phyloP scores from a whole-genome alignment of 2,888 invertebrate species.

The Mechanitis messenoides region DNA sequence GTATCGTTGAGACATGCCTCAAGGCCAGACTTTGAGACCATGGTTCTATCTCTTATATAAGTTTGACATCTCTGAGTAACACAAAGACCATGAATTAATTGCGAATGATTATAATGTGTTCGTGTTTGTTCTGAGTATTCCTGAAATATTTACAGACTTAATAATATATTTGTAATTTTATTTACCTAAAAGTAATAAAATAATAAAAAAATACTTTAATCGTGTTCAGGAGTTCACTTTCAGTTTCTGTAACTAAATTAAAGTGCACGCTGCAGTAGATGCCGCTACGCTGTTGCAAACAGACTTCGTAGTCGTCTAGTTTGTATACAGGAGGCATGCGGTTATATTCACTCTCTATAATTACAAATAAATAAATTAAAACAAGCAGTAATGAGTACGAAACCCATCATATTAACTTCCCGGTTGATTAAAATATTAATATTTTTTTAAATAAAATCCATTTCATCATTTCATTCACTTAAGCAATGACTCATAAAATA shows the following conservation, averaged over 20 bases:
- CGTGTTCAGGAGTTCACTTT: conserved; percentile 31
- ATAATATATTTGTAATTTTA: conserved; percentile 21
- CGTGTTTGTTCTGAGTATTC: conserved; percentile 48
- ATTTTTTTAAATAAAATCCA: not conserved
- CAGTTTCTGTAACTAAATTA: conserved; percentile 33
- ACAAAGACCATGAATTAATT: conserved; percentile 57
- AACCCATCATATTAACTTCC: too few species aligned
- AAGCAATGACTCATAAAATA: too few species aligned
- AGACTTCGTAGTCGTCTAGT: conserved; percentile 36
- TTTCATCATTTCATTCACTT: too few species aligned
- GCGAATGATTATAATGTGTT: conserved; percentile 60
- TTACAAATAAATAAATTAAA: not conserved
- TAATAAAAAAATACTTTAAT: conserved; percentile 31
- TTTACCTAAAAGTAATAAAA: conserved; percentile 3
- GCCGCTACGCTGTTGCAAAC: conserved; percentile 28
- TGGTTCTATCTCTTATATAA: conserved; percentile 23
- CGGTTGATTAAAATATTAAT: not conserved
- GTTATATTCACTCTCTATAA: conserved; percentile 34
- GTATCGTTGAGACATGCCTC: conserved; percentile 54
- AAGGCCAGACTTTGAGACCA: conserved; percentile 40
- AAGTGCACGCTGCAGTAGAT: conserved; percentile 35
- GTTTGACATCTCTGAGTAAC: conserved; percentile 46
- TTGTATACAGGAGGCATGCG: conserved; percentile 36
- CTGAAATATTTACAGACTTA: conserved; percentile 33
- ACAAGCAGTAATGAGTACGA: not conserved